Base-by-base conservation (phyloP, 2,797 vertebrate genomes). In the Philypnodon macrostomus region DNA sequence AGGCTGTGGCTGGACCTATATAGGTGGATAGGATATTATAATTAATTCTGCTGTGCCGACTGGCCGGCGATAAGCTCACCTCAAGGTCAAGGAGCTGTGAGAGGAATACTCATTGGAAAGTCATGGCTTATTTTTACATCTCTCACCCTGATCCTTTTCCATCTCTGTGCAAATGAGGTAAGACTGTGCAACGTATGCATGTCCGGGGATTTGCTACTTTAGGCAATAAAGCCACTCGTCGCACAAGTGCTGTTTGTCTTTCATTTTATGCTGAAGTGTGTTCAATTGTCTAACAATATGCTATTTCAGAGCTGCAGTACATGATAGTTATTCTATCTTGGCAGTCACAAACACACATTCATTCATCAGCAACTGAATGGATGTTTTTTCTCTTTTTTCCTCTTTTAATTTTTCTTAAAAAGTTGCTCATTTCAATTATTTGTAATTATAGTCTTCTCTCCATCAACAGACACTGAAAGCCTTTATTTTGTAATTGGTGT, bases 81-180 rank as follows among this genome's bases (percentile, higher is more conserved):
- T 87, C 86, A 89, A 90, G 87, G 89, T 89, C 88, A 88, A 64
- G 55, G 63, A 63, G 73, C 73, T 85, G 87, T 89, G 87, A 89
- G 85, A 61, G 74, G 89, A 90, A 90, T 90, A 86, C 88, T 85
- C 86, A 90, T 85, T 42, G 80, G 75, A 73, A 81, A 69, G 67
- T 86, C 74, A 73, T 46, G 55, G 68, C 65, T 78, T 69, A 74
- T 82, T 80, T 84, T 75, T 76, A 78, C 75, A 66, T 75, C 73
- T 70, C 69, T 75, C n/a, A n/a, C n/a, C 63, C 70, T 67, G 66
- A 71, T 74, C 70, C 69, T 27, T 68, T 51, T 59, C 68, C 59
- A 73, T 75, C 76, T 80, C 62, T 46, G 62, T 45, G 44, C 58
- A 81, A 80, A 76, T 69, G 63, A 76, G 70, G 55, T 38, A 42